Base-by-base conservation (phyloP, 2,888 invertebrate species). In the Nineta flava region DNA sequence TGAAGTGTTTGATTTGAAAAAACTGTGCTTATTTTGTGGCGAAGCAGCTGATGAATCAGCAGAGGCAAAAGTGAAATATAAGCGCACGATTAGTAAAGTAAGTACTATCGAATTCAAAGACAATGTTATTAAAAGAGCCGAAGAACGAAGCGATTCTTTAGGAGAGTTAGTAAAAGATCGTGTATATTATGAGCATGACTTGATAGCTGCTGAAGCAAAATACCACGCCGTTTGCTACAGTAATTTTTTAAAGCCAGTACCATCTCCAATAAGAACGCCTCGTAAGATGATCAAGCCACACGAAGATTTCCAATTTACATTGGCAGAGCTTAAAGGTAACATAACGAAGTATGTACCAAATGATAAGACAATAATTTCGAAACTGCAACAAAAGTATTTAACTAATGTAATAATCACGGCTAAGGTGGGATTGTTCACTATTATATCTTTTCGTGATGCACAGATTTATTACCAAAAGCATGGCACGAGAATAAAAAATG, bases 1-100 rank as follows among this genome's bases (percentile, higher is more conserved):
- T 32, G 48, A 51, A 48, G 51, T 47, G 38, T 55, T 55, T 52
- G 59, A 60, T 60, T 60, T 61, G 55, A 51, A 53, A 55, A 59
- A 56, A 15, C 50, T 54, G 50, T 32, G 32, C 10, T 10, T 32
- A 32, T 32, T 32, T 32, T 32, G 32, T 32, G 32, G 32, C 32
- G 7, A 32, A 32, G 32, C 10, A 32, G 32, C 32, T 32, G 32
- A 32, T 32, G 32, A 32, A 32, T 7, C 10, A 32, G 32, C 32
- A 32, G 32, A 32, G 10, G 7, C 10, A 10, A 32, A 32, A 32
- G 10, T 9, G 10, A 32, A n/a, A n/a, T n/a, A n/a, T n/a, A n/a
- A n/a, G n/a, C n/a, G n/a, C n/a, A n/a, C n/a, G n/a, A n/a, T n/a
- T n/a, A n/a, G n/a, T n/a, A n/a, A n/a, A n/a, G n/a, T n/a, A n/a